Evolutionary conservation across 2,888 invertebrate species (phyloP).

Genomic region (Trissonchulus latispiculum): DNA sequence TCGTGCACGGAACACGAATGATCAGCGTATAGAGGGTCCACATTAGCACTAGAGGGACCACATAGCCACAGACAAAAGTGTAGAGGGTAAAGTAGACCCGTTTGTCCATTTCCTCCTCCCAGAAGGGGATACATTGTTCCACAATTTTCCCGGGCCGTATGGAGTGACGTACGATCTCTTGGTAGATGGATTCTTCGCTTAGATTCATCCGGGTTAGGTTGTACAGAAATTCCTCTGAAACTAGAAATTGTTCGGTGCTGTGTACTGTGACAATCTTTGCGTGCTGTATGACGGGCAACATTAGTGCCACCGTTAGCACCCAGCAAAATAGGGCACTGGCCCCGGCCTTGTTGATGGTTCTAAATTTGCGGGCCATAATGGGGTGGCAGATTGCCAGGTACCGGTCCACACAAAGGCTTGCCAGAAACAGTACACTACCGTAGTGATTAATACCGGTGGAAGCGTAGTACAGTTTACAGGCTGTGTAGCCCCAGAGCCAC

Average conservation of each 20-base stretch:
- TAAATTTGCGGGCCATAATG: not conserved
- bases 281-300: not conserved
- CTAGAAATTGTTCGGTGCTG: too few relatives aligned
- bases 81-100: not conserved
- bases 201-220: not conserved
- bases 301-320: not conserved
- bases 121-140: not conserved
- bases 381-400: slow-evolving; percentile 19
- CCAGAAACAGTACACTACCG: slow-evolving; percentile 2
- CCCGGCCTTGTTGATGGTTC: not conserved
- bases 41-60: not conserved
- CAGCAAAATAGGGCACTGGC: not conserved
- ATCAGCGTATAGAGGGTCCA: not conserved
- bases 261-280: not conserved
- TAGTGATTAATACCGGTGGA: slow-evolving; percentile 14
- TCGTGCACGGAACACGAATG: not conserved
- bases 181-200: not conserved
- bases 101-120: not conserved
- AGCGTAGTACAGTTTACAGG: slow-evolving; percentile 14
- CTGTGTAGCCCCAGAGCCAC: not conserved
- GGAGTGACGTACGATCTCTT: not conserved
- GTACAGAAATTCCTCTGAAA: not conserved
- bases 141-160: not conserved
- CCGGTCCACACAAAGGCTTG: slow-evolving; percentile 14
- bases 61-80: not conserved